Percentiles rank a stretch among this genome's conserved stretches.
Conservation (phyloP, 2,888 invertebrate species). For the Eueremaeus valkanovi region DNA sequence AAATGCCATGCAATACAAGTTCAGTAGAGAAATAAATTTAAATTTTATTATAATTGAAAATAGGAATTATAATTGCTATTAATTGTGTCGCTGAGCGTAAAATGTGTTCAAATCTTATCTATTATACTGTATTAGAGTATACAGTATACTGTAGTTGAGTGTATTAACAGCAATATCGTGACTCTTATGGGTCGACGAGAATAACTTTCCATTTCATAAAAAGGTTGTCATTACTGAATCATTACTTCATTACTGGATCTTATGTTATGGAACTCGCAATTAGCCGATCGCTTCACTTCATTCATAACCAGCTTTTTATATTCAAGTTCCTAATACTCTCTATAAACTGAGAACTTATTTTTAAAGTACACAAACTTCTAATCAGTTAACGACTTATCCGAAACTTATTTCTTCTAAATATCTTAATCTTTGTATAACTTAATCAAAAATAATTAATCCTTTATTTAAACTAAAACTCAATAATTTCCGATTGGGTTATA, state of each 20-base stretch:
- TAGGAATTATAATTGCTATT: no score
- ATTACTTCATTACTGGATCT: no score
- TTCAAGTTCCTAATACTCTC: no score
- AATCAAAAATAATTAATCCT: no score
- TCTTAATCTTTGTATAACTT: no score
- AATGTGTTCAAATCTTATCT: no score
- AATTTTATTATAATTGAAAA: no score
- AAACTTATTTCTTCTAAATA: no score
- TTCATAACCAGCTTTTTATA: background rate
- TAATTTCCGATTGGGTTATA: no score
- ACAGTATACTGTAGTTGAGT: conserved; percentile 18
- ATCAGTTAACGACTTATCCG: no score
- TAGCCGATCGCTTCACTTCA: background rate
- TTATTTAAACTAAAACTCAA: no score
- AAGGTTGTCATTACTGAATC: conserved; percentile 6
- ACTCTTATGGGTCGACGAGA: background rate
- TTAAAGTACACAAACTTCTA: background rate
- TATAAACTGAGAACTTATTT: background rate
- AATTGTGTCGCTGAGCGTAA: no score
- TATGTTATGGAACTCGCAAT: conserved; percentile 20
- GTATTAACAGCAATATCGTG: conserved; percentile 27
- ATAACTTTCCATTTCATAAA: conserved; percentile 32
- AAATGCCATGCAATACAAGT: background rate
- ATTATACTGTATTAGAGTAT: background rate
- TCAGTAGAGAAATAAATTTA: background rate